Base-by-base conservation (phyloP, 2,113 vertebrate species). In the Casuarius casuarius region DNA sequence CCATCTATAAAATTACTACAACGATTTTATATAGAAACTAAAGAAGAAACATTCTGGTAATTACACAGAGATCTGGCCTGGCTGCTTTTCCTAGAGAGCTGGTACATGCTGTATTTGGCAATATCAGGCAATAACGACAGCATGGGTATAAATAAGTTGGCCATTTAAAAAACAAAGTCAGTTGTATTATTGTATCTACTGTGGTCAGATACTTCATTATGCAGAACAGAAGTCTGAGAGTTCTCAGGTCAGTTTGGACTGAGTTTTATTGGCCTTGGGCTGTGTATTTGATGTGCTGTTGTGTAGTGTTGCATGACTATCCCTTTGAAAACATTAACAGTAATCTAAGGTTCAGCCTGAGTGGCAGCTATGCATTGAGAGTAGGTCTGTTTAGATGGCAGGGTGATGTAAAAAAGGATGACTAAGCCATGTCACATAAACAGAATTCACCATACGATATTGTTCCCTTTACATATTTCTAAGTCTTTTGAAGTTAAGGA, bases 401-500 rank as follows among this genome's bases (percentile, higher is more conserved):
- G 87, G n/a, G 85, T 89, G 92, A 87, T 68, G 59, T 59, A 83
- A 95, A 92, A 74, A 76, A 75, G 77, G 73, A 86, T 97, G 74
- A 84, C 72, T 93, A 75, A 93, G 75, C 74, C 59, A 58, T 67
- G 87, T 66, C 84, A 87, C 71, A 65, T 89, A 95, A 95, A 94
- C 92, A 95, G 84, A 91, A 87, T 87, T 96, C 2, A 1, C 88
- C 94, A 92, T 96, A 93, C 93, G 95, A 97, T 96, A 79, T 44
- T 88, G 92, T 95, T 96, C 62, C 26, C 31, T 87, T 86, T 89
- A 86, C 84, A 83, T 95, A 94, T 96, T 94, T 91, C 77, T 58
- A 89, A 93, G 83, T 73, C 81, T 94, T 95, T 94, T 95, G 93
- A 94, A 96, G 89, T 91, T 91, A 88, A 77, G 65, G 78, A 91